Evolutionary conservation across 2,113 vertebrate genomes (phyloP).

Genomic region (Edolisoma coerulescens): DNA sequence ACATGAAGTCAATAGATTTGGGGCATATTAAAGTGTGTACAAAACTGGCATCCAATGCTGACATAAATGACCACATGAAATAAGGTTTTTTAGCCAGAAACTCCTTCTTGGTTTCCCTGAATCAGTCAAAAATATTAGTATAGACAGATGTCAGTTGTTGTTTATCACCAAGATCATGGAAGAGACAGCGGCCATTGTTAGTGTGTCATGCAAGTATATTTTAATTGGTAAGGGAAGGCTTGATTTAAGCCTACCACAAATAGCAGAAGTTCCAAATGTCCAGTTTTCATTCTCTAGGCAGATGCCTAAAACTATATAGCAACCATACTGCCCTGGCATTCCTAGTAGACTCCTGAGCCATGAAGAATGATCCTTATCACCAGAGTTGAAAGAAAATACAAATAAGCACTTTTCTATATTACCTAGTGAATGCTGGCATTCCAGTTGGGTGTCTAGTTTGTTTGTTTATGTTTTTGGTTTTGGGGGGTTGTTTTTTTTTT

Average conservation of each 20-base stretch:
- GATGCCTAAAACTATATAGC: background rate
- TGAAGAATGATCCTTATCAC: background rate
- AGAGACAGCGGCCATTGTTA: background rate
- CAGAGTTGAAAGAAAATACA: background rate
- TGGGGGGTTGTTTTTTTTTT: no score
- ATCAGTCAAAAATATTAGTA: background rate
- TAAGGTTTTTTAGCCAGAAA: background rate
- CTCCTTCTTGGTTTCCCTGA: background rate
- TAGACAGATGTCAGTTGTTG: background rate
- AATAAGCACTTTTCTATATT: background rate
- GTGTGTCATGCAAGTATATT: background rate
- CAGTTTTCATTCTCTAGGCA: background rate
- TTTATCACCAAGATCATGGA: background rate
- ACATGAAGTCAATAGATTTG: background rate
- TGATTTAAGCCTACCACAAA: background rate
- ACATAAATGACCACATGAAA: background rate
- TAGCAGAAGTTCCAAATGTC: background rate
- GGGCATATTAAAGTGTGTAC: background rate
- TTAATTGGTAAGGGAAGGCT: background rate
- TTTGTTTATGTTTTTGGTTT: background rate
- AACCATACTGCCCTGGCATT: background rate
- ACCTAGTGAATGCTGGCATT: background rate
- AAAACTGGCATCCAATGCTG: background rate
- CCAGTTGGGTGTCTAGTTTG: no score
- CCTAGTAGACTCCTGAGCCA: background rate